Conservation (phyloP, 2,888 invertebrate genomes). For the Adela reaumurella region DNA sequence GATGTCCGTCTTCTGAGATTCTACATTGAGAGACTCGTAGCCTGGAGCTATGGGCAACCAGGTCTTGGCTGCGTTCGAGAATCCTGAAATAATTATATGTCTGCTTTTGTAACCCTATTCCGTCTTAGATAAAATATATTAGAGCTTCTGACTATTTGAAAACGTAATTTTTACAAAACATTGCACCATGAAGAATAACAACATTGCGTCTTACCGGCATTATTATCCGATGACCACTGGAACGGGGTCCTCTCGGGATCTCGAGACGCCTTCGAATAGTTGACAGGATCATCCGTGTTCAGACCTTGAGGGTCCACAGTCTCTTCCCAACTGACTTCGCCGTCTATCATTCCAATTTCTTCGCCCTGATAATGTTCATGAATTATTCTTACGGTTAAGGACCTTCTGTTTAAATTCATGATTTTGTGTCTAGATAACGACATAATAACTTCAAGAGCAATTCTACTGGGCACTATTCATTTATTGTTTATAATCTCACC, state of each 20-base stretch:
- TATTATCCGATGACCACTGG: slow-evolving; percentile 64
- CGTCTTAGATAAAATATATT: neutral
- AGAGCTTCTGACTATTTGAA: neutral
- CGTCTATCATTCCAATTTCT: slow-evolving; percentile 57
- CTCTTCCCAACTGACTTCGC: slow-evolving; percentile 26
- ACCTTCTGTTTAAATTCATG: no score
- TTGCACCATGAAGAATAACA: neutral
- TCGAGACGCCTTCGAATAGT: slow-evolving; percentile 57
- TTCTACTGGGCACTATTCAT: no score
- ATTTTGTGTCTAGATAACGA: no score
- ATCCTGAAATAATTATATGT: slow-evolving; percentile 49
- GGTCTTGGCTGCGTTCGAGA: slow-evolving; percentile 48
- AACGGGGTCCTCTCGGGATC: slow-evolving; percentile 80
- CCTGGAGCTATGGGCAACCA: slow-evolving; percentile 68
- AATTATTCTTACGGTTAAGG: no score
- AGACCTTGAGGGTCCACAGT: slow-evolving; percentile 33
- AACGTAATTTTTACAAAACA: neutral
- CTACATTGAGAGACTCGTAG: slow-evolving; percentile 55
- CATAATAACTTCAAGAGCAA: no score
- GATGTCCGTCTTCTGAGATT: slow-evolving; percentile 38
- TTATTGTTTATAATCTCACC: no score
- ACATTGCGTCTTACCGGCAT: slow-evolving; percentile 51
- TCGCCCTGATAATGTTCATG: no score
- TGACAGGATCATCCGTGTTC: slow-evolving; percentile 43
- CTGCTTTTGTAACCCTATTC: neutral